Percentiles rank a stretch among this genome's conserved stretches.
Evolutionary conservation across 2,797 vertebrate genomes (phyloP).

Genomic region (Atherinosoma microstoma): DNA sequence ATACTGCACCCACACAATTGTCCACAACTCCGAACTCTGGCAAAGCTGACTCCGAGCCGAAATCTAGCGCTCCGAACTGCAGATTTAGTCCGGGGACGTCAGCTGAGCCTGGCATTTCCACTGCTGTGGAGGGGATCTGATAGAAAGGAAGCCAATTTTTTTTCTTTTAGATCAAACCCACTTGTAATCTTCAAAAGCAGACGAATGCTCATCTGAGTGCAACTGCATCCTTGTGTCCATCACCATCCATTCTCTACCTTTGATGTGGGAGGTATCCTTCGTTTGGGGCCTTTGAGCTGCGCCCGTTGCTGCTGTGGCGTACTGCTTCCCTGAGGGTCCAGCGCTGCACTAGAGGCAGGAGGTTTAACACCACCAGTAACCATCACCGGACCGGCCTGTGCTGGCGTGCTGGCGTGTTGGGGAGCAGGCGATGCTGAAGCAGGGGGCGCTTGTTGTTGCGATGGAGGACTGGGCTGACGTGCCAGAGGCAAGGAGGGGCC

Average conservation of each 20-base stretch:
- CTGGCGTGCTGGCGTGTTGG: constrained; percentile 59
- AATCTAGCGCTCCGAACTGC: constrained; percentile 96
- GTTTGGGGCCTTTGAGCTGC: constrained; percentile 91
- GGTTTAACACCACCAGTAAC: constrained; percentile 77
- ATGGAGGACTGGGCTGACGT: constrained; percentile 82
- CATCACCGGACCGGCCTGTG: constrained; percentile 63
- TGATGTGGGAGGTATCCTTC: constrained; percentile 90
- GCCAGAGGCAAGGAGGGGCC: constrained; percentile 80
- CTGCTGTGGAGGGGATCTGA: constrained; percentile 93
- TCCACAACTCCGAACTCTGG: constrained; percentile 88
- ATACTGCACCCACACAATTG: constrained; percentile 77
- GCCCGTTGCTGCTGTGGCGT: constrained; percentile 86
- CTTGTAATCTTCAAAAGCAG: background rate
- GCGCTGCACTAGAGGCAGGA: constrained; percentile 67
- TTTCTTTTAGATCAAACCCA: background rate
- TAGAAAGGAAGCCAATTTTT: background rate
- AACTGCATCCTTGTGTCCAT: background rate
- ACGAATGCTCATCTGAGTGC: background rate
- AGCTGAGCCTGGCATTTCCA: constrained; percentile 95
- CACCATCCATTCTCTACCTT: constrained; percentile 81
- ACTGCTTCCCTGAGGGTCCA: constrained; percentile 83
- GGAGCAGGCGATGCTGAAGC: constrained; percentile 68
- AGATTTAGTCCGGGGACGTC: constrained; percentile 93
- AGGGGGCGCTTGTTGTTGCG: constrained; percentile 76
- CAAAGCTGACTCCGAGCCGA: constrained; percentile 91